Evolutionary conservation across 1,140 invertebrate species (phyloP), one percentile per base, ranked within the genome.

Genomic region (Arctopsyche grandis): DNA sequence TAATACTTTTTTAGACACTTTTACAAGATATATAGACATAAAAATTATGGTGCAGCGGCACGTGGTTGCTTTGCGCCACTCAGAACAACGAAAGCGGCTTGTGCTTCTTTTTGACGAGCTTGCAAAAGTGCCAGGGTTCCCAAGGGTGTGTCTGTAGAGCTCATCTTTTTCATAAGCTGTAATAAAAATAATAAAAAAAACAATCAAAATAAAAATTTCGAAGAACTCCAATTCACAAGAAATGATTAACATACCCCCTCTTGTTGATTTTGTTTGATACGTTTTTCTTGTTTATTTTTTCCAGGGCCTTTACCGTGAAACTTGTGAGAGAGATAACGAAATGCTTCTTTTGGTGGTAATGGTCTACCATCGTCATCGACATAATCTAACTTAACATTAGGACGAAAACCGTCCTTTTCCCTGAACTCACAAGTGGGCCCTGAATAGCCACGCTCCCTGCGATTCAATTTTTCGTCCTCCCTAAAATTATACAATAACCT

Each of bases 291-390:
- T 89, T 99, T 99, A 89, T 99, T 99, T 87, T 99, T 99, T 63
- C 98, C 98, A 9, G 98, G 97, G 16, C 97, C 98, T 90, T 99
- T 99, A 21, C 99, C 99, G 89, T 99, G 99, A 87, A 99, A 99
- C 88, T 99, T 98, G 86, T 99, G 98, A 16, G 96, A 98, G 14
- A 98, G 88, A 89, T 96, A 96, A 83, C 94, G 91, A 87, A 99
- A 99, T 16, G 99, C 99, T 90, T 99, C 98, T 87, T 99, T 99
- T 26, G 94, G 92, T 83, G 93, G 95, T 73, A 99, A 90, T 75
- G 95, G 91, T 52, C 89, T 86, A 1, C 98, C 98, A 85, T 96
- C 94, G 85, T 99, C 97, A 88, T 99, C 98, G 78, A 98, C 97
- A 85, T 99, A 99, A 84, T 99, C 97, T 81, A 99, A 89, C 87